Base-by-base conservation (phyloP, 2,797 vertebrate genomes). In the Hephaestus fuliginosus region DNA sequence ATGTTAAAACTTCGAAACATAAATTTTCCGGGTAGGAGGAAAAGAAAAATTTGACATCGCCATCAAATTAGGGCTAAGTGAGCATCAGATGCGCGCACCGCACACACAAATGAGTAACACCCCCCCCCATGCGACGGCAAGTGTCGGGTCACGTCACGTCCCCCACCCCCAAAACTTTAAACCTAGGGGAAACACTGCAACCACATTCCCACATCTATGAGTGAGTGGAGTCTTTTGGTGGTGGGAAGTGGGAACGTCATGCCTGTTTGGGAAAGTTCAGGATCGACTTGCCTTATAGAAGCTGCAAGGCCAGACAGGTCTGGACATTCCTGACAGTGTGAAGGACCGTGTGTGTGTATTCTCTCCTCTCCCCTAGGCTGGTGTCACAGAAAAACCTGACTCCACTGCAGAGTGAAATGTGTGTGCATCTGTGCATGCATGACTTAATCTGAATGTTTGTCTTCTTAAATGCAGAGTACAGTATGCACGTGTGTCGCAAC, bases 261-360 rank as follows among this genome's bases (percentile, higher is more conserved):
- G 81, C 74, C 69, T 86, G 66, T 83, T 83, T 87, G 83, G 78
- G 71, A 81, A 90, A 81, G 76, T 91, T 86, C 87, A 76, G 83
- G 76, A 89, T 70, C 6, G 52, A 76, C 76, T 88, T 85, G 81
- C 56, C 77, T 85, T 84, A 79, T 87, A 71, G 66, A 72, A 79
- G 80, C 76, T 91, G 95, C 91, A 96, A 75, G 86, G 92, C 95
- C 92, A 88, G 94, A 80, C 94, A 95, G 87, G 93, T 90, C 91
- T 89, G 80, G 81, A 85, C 90, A 94, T 93, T 94, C 88, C 85
- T 87, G 55, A 18, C 17, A 25, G 43, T 81, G 85, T 88, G 72
- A 57, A 74, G 12, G 68, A 72, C 46, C 44, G n/a, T n/a, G 52
- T 64, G 39, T 80, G 72, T 64, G 69, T 70, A 10, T 11, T 14